phyloP scores from a whole-genome alignment of 2,888 invertebrate genomes.

The Stictocephala bisonia region DNA sequence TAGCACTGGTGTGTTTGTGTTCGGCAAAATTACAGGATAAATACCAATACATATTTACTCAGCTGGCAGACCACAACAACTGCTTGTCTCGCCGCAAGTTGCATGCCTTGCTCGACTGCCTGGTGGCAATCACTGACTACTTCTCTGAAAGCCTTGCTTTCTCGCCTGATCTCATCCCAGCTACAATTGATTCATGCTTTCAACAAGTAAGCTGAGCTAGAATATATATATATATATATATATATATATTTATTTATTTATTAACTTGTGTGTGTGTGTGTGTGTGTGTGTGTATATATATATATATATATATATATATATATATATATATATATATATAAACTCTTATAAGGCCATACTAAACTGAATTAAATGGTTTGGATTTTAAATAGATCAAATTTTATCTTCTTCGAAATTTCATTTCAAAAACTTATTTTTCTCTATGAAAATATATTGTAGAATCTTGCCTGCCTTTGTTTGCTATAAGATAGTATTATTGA shows the following conservation, averaged over 20 bases:
- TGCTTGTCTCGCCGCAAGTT: conserved; percentile 75
- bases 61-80: conserved; percentile 80
- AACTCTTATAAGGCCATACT: too few relatives aligned
- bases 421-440: too few relatives aligned
- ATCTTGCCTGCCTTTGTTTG: too few relatives aligned
- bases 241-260: too few relatives aligned
- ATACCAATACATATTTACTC: conserved; percentile 75
- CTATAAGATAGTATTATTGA: too few relatives aligned
- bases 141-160: conserved; percentile 73
- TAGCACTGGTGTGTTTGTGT: conserved; percentile 75
- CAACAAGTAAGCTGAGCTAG: conserved; percentile 68
- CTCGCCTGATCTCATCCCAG: conserved; percentile 72
- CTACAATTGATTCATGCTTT: conserved; percentile 80
- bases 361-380: too few relatives aligned
- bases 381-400: too few relatives aligned
- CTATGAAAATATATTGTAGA: too few relatives aligned
- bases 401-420: too few relatives aligned
- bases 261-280: neutral
- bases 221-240: neutral
- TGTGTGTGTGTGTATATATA: too few relatives aligned
- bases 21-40: conserved; percentile 73
- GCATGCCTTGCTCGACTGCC: conserved; percentile 71
- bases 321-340: too few relatives aligned
- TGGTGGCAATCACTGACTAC: conserved; percentile 72
- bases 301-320: too few relatives aligned